Evolutionary conservation across 53 echinoderm and acorn worm genomes (phyloP).

Genomic region (Stichopus horrens): DNA sequence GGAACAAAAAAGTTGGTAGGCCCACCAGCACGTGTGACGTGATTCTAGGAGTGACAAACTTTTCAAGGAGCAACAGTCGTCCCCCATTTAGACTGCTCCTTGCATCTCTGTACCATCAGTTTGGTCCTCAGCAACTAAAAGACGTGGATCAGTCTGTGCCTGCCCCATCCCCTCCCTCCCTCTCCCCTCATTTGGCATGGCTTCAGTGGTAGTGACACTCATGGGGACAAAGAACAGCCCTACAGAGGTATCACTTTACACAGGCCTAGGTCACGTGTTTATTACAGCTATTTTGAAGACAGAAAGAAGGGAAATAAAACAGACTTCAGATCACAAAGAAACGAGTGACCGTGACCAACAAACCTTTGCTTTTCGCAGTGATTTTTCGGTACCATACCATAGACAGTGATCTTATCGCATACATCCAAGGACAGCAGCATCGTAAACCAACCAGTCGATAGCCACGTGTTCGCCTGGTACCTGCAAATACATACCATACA

Average conservation of each 20-base stretch:
- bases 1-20: no score
- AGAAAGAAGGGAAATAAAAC: not conserved
- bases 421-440: slow-evolving; percentile 82
- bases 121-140: no score
- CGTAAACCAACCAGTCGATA: slow-evolving; percentile 91
- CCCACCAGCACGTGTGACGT: no score
- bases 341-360: not conserved
- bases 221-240: not conserved
- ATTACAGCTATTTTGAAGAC: not conserved
- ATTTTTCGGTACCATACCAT: slow-evolving; percentile 79
- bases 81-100: no score
- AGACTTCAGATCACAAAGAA: not conserved
- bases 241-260: not conserved
- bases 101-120: no score
- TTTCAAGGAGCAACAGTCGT: no score
- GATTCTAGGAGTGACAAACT: no score
- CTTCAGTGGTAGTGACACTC: no score
- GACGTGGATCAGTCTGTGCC: not conserved
- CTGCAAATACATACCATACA: slow-evolving; percentile 29
- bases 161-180: not conserved
- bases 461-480: slow-evolving; percentile 81
- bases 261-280: not conserved
- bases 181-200: not conserved
- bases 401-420: slow-evolving; percentile 70
- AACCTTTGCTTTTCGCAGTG: slow-evolving; percentile 69